Base-by-base conservation (phyloP, 2,888 invertebrate genomes). In the Anthophora plumipes region DNA sequence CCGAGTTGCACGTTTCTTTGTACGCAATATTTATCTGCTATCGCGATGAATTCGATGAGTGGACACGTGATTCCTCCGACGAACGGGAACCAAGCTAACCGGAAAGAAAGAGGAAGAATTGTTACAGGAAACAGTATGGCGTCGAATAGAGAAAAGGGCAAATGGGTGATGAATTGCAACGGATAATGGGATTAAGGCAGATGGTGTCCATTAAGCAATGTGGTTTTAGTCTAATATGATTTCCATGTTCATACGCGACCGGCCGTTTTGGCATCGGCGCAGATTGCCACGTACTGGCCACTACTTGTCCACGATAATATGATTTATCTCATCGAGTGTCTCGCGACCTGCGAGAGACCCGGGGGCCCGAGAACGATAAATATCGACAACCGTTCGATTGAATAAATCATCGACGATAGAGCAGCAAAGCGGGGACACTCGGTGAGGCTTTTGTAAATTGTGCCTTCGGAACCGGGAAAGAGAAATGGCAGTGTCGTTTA, bases 271-370 rank as follows among this genome's bases (percentile, higher is more conserved):
- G 85, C 85, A 80, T 77, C 72, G 70, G 71, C 60, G 80, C 84
- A 79, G 84, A 87, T 85, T 82, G 80, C 82, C 84, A 73, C 83
- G 77, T 75, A 80, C 77, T 82, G 85, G 82, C 83, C 87, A 75
- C 86, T 85, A 88, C 87, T 87, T 88, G 87, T 88, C 87, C 88
- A 82, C 85, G 87, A 87, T 87, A 86, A 87, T 88, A 86, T 86
- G 87, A 87, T 87, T 87, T 86, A 87, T 86, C 78, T 82, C 78
- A 59, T 80, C 83, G 88, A 88, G 85, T 81, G 88, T 78, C 80
- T 83, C 85, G 76, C 67, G 76, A 52, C 68, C 77, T 20, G 46
- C 64, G 59, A 74, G 67, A 73, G 54, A 54, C 25, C 50, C 31
- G 4, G n/a, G 60, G 69, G 69, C 12, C 41, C 76, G 71, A 59